Base-by-base conservation (phyloP, 1,140 invertebrate species). In the Lethrus apterus region DNA sequence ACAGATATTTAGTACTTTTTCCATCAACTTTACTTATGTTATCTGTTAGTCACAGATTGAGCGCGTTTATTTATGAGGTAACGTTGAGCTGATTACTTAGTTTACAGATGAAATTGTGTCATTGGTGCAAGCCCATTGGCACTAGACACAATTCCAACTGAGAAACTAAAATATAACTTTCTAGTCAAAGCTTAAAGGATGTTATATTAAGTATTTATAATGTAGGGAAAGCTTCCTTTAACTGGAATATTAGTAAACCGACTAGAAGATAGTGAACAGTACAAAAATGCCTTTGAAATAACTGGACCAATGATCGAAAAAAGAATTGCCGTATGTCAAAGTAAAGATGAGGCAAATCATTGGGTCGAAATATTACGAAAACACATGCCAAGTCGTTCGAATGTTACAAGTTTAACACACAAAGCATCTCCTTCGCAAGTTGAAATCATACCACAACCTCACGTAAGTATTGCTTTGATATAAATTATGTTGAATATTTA, bases 1-100 rank as follows among this genome's bases (percentile, higher is more conserved):
- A 96, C 63, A 76, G 92, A 58, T 93, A 96, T 64, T 84, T 97
- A 55, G 87, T 97, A 1, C 73, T 97, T 1, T 97, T 97, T 67
- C 82, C 89, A 10, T 79, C 83, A 38, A 85, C 86, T 0, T 70
- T 98, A 44, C 73, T 97, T n/a, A 83, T 97, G 50, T 70, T 98
- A 23, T 88, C 88, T 46, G 89, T 93, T 47, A 93, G 89, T 65
- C 79, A 89, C 36, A 75, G 90, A 55, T 84, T 94, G 68, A 93
- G 89, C 64, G 89, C 89, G n/a, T 95, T 96, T 65, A 84, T 92
- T 51, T 98, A 94, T 70, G 89, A 96, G 80, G 91, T 94, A 69
- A 65, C 60, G 58, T 10, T 31, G 17, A 14, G 8, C 7, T 44
- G 13, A 34, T 24, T n/a, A n/a, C n/a, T n/a, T n/a, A n/a, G n/a